These are phyloP conservation scores for Chitala chitala DNA, from an alignment of 2,113 vertebrate species.

Conservation along the genomic window DNA sequence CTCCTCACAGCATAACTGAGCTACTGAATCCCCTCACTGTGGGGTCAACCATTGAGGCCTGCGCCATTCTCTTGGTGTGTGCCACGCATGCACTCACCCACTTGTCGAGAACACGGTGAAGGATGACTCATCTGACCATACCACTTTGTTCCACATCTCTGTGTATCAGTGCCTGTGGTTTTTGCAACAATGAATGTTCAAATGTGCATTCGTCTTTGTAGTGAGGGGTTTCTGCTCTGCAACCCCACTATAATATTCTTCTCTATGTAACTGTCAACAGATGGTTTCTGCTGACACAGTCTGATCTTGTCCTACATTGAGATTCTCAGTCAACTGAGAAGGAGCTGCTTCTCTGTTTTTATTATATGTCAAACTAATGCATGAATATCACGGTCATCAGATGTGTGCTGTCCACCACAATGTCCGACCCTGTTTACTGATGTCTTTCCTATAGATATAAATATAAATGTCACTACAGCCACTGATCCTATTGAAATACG, in stretches of 20 bases:
- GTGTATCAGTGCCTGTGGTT: neutral
- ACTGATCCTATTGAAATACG: too few relatives aligned
- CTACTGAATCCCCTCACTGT: neutral
- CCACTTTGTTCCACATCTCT: too few relatives aligned
- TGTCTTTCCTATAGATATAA: too few relatives aligned
- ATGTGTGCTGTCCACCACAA: too few relatives aligned
- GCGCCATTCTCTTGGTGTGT: neutral
- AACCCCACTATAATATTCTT: neutral
- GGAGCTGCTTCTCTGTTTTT: too few relatives aligned
- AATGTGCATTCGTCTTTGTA: neutral
- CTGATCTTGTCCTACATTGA: too few relatives aligned
- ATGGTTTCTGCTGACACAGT: neutral
- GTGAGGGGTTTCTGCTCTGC: constrained; percentile 5
- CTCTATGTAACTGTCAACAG: neutral
- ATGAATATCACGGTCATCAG: too few relatives aligned
- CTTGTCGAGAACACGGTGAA: neutral
- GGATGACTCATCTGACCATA: too few relatives aligned
- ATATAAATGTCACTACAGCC: too few relatives aligned
- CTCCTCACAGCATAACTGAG: neutral
- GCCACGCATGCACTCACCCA: neutral
- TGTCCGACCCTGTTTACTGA: too few relatives aligned
- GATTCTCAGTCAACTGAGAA: too few relatives aligned
- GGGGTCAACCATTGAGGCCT: neutral
- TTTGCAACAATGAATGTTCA: neutral
- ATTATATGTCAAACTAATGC: too few relatives aligned